Conservation (phyloP, 2,797 vertebrate genomes). For the Mormyrops boulengeri region DNA sequence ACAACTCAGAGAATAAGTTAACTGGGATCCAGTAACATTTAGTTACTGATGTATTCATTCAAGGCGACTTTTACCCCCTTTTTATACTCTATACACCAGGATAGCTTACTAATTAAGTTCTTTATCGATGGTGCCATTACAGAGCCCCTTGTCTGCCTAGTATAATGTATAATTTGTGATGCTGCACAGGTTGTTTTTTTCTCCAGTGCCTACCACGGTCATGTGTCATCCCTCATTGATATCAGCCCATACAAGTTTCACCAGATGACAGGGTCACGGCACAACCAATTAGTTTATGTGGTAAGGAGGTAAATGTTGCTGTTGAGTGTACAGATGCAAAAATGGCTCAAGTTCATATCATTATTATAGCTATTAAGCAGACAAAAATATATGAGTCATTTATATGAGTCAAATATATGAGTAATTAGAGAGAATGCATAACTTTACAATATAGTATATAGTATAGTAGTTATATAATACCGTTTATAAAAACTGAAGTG, state of each 20-base stretch:
- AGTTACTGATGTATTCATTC: not conserved
- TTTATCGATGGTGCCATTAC: not conserved
- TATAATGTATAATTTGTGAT: not conserved
- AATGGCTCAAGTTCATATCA: not conserved
- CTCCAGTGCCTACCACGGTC: slow-evolving; percentile 92
- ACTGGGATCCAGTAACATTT: not conserved
- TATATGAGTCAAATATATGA: too few species aligned
- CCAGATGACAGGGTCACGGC: slow-evolving; percentile 65
- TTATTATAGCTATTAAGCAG: not conserved
- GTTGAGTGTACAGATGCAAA: not conserved
- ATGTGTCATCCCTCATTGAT: slow-evolving; percentile 90
- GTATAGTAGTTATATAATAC: not conserved
- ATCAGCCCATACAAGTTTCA: slow-evolving; percentile 97
- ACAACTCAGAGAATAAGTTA: not conserved
- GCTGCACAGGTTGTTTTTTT: not conserved
- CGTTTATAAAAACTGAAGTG: not conserved
- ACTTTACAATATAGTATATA: not conserved
- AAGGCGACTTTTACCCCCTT: not conserved
- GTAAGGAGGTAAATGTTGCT: slow-evolving; percentile 61
- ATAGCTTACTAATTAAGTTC: not conserved
- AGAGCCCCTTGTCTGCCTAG: not conserved
- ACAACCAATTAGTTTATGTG: slow-evolving; percentile 84
- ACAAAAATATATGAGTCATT: not conserved
- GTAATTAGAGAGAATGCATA: not conserved
- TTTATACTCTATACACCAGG: not conserved